Base-by-base conservation (phyloP, 2,888 invertebrate genomes). In the Yponomeuta sedellus region DNA sequence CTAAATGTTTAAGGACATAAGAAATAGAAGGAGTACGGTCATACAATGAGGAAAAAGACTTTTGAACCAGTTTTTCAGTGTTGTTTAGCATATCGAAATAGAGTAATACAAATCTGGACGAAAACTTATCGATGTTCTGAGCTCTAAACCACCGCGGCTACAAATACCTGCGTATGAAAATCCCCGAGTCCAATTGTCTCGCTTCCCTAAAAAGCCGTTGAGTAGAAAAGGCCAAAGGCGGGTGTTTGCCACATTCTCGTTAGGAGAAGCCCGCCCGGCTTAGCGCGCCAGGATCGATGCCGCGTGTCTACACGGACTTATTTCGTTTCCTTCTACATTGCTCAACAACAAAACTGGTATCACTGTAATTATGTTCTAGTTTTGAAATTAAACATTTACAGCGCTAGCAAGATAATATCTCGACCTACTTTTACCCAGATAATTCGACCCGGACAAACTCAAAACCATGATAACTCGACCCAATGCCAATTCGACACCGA, bases 221-320 rank as follows among this genome's bases (percentile, higher is more conserved):
- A 52, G 44, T 52, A 52, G 44, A 52, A 52, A 59, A 59, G 59
- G 59, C 22, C 59, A 20, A 25, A 20, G 12, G 25, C 22, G 22
- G 59, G 22, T 25, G 59, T 59, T 59, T 20, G 59, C 22, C 22
- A 16, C 59, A 22, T 12, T 58, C 58, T 59, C 59, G 59, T 20
- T 59, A 59, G 59, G 59, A 25, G 59, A 22, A 59, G 59, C 22
- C 8, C 25, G 22, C 77, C 22, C 77, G 75, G 80, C 82, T 85
- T 85, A 83, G 73, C 72, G 76, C 73, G 77, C 75, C 64, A 69
- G 79, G 85, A 84, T 82, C 83, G 86, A 84, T 83, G 80, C 75
- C 71, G 68, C 73, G 67, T 70, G 74, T 74, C 70, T 66, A 71
- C 73, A 69, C 71, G 72, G 72, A 75, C 76, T 78, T 77, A 77